Conservation (phyloP, 2,888 invertebrate species). For the Cactoblastis cactorum region DNA sequence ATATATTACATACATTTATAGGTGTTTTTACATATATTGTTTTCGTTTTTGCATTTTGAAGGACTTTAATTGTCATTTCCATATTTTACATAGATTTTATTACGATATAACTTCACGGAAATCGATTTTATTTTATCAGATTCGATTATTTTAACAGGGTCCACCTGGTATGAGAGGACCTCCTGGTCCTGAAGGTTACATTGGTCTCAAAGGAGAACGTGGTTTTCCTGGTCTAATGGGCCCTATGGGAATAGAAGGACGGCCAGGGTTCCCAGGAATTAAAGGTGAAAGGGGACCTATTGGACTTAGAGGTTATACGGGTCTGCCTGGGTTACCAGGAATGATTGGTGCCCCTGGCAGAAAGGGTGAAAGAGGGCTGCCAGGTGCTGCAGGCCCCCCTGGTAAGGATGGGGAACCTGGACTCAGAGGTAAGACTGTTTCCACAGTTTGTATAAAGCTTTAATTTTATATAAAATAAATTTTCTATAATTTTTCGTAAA, state of each 20-base stretch:
- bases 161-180: slow-evolving; percentile 83
- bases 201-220: slow-evolving; percentile 84
- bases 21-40: too few species aligned
- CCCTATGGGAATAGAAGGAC: slow-evolving; percentile 87
- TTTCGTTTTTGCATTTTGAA: too few species aligned
- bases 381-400: slow-evolving; percentile 82
- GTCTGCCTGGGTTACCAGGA: slow-evolving; percentile 91
- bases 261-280: slow-evolving; percentile 83
- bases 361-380: slow-evolving; percentile 84
- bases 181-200: slow-evolving; percentile 84
- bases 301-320: slow-evolving; percentile 90
- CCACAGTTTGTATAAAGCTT: too few species aligned
- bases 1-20: too few species aligned
- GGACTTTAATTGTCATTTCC: too few species aligned
- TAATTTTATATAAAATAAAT: too few species aligned
- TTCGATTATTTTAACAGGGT: slow-evolving; percentile 70
- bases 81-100: slow-evolving; percentile 13
- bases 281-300: slow-evolving; percentile 82
- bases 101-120: too few species aligned
- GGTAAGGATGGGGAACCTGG: slow-evolving; percentile 89
- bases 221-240: slow-evolving; percentile 89
- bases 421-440: slow-evolving; percentile 78
- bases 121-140: too few species aligned
- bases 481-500: too few species aligned
- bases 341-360: slow-evolving; percentile 84